Conservation (phyloP, 2,113 vertebrate genomes). For the Varanus salvator region DNA sequence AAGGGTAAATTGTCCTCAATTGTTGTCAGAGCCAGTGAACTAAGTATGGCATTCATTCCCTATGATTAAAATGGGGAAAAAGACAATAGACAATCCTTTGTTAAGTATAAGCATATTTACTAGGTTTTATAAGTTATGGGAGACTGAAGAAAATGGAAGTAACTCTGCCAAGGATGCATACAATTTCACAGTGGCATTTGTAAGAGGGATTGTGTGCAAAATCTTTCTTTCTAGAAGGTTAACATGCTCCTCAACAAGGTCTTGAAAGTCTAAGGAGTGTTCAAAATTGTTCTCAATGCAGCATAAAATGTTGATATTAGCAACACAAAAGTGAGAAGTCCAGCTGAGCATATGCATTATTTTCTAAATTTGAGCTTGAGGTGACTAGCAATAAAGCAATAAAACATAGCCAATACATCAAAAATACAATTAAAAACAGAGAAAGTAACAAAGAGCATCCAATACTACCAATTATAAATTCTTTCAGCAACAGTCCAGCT, state of each 20-base stretch:
- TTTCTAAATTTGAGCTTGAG: too few species aligned
- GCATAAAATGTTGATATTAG: not conserved
- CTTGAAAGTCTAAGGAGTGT: not conserved
- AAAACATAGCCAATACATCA: too few species aligned
- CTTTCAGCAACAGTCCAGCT: too few species aligned
- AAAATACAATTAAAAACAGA: too few species aligned
- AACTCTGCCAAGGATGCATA: not conserved
- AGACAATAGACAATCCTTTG: not conserved
- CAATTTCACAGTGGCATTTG: not conserved
- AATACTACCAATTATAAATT: too few species aligned
- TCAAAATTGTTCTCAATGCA: not conserved
- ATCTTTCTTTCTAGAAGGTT: not conserved
- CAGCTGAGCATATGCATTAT: too few species aligned
- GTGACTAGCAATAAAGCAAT: too few species aligned
- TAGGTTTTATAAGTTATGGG: not conserved
- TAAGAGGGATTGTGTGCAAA: not conserved
- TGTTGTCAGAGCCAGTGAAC: not conserved
- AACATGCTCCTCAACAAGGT: not conserved
- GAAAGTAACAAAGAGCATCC: too few species aligned
- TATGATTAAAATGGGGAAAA: not conserved
- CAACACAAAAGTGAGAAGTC: not conserved
- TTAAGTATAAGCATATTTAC: not conserved
- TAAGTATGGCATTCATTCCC: not conserved
- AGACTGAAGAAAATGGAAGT: conserved; percentile 6
- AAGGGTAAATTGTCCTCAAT: not conserved